Conservation (phyloP, 2,888 invertebrate genomes). For the Conistra vaccinii region DNA sequence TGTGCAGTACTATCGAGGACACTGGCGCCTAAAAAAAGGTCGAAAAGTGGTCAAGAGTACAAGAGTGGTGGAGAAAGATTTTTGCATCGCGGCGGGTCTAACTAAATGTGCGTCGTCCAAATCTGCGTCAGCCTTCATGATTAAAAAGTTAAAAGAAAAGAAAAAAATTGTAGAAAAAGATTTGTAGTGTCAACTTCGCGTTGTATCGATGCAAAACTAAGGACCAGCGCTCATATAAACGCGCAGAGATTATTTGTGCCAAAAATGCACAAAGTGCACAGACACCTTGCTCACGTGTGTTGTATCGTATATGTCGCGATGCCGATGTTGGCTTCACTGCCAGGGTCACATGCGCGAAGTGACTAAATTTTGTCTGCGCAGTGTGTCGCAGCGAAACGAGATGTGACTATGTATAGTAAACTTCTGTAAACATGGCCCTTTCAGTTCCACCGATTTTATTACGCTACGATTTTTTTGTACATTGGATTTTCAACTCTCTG, state of each 20-base stretch:
- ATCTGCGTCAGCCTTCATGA: neutral
- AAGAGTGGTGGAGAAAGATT: no score
- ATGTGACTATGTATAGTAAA: neutral
- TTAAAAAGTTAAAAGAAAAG: neutral
- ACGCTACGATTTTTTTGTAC: no score
- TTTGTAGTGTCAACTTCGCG: neutral
- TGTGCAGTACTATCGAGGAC: no score
- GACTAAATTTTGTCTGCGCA: neutral
- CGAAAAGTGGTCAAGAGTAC: no score
- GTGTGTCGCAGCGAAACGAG: neutral
- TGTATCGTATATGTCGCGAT: conserved; percentile 25
- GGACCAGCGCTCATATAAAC: conserved; percentile 41
- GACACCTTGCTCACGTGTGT: conserved; percentile 73
- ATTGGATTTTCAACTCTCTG: no score
- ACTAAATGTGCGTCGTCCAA: neutral
- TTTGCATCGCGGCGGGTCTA: no score
- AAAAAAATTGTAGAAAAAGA: no score
- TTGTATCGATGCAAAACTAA: conserved; percentile 38
- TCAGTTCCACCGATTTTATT: no score
- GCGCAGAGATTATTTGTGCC: conserved; percentile 81
- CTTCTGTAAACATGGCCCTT: no score
- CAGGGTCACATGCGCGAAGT: neutral
- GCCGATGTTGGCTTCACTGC: conserved; percentile 25
- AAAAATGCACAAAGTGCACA: conserved; percentile 82
- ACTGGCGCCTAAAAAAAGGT: no score